These are phyloP conservation scores for Dasyornis broadbenti DNA, from an alignment of 2,113 vertebrate species.

Conservation along the genomic window DNA sequence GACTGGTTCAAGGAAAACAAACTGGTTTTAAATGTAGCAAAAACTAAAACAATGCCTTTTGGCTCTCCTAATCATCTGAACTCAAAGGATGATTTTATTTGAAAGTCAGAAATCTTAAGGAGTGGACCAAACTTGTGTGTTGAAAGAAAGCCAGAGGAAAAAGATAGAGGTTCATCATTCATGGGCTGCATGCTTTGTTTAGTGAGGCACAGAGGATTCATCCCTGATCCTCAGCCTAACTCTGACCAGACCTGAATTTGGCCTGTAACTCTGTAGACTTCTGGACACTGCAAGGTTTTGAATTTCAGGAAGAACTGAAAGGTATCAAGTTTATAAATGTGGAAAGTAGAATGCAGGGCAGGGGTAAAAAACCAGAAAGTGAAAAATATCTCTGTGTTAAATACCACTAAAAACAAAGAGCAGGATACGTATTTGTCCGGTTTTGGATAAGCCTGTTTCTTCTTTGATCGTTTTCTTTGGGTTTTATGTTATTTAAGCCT, in stretches of 20 bases:
- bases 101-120: conserved; percentile 57
- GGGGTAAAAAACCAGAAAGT: neutral
- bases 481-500: neutral
- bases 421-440: neutral
- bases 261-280: neutral
- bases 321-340: neutral
- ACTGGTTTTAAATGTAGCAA: conserved; percentile 84
- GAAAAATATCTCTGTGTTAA: neutral
- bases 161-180: neutral
- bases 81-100: conserved; percentile 74
- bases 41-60: conserved; percentile 86
- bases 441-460: neutral
- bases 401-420: neutral
- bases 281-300: neutral
- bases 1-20: conserved; percentile 85
- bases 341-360: neutral
- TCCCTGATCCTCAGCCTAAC: neutral
- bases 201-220: neutral
- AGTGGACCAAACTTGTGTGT: conserved; percentile 12
- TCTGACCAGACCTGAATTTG: neutral
- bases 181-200: neutral
- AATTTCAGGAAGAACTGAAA: neutral
- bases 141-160: conserved; percentile 10
- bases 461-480: neutral
- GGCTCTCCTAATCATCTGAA: conserved; percentile 76